Evolutionary conservation across 2,888 invertebrate species (phyloP).

Genomic region (Molorchus minor): DNA sequence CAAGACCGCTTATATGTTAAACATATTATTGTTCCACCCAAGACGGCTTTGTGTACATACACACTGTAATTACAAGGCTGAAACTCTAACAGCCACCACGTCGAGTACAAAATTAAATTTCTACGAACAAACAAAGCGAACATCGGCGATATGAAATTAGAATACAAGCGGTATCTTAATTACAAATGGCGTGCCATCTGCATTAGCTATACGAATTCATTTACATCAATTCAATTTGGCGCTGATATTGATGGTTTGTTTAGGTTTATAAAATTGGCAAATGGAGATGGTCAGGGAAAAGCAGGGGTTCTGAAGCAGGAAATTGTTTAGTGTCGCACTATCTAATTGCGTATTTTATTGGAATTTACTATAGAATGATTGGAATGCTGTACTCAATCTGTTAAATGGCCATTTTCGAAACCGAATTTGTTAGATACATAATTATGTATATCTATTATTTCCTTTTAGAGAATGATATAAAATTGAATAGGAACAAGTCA

Average conservation of each 20-base stretch:
- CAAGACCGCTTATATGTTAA: neutral
- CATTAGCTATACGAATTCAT: constrained; percentile 44
- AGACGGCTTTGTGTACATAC: constrained; percentile 2
- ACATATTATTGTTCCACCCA: neutral
- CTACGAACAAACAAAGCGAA: constrained; percentile 37
- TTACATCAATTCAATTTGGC: constrained; percentile 47
- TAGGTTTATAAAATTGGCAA: constrained; percentile 44
- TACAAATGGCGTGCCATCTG: constrained; percentile 36
- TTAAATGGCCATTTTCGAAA: too few species aligned
- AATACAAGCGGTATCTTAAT: constrained; percentile 39
- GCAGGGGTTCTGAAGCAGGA: too few species aligned
- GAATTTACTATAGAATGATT: too few species aligned
- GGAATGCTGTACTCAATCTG: too few species aligned
- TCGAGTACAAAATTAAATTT: constrained; percentile 38
- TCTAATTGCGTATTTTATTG: too few species aligned
- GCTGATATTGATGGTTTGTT: constrained; percentile 47
- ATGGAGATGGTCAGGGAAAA: too few species aligned
- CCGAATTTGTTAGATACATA: too few species aligned
- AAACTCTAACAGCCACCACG: constrained; percentile 11
- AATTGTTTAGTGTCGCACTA: too few species aligned
- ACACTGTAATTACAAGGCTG: constrained; percentile 11
- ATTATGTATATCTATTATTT: too few species aligned
- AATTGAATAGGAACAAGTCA: too few species aligned
- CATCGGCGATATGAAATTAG: constrained; percentile 35
- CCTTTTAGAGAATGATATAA: too few species aligned